Conservation (phyloP, 2,888 invertebrate genomes). For the Sminthurides aquaticus region DNA sequence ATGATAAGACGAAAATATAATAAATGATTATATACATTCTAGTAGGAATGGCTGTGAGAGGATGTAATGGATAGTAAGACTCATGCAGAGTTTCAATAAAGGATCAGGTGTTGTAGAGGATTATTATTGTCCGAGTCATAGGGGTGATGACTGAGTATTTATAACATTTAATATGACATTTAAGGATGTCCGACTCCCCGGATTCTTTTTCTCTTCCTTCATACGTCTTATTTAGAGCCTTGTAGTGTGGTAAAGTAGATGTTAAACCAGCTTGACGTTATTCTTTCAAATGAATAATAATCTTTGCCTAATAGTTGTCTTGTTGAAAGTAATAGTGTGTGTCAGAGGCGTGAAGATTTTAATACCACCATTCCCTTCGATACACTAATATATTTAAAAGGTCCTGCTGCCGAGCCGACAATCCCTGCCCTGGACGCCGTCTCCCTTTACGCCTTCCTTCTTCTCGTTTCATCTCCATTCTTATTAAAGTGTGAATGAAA, state of each 20-base stretch:
- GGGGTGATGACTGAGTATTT: neutral
- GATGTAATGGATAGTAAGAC: conserved; percentile 11
- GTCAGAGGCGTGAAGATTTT: too few relatives aligned
- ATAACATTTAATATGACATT: neutral
- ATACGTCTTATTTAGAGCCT: neutral
- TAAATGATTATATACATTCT: neutral
- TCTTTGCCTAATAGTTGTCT: neutral
- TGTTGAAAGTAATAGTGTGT: neutral
- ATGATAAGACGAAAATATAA: neutral
- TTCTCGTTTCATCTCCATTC: too few relatives aligned
- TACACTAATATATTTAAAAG: too few relatives aligned
- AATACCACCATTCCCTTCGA: too few relatives aligned
- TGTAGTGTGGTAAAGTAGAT: neutral
- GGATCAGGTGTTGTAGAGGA: neutral
- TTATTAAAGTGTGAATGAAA: neutral
- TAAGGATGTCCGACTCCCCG: neutral
- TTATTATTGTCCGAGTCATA: neutral
- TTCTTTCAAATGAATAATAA: neutral
- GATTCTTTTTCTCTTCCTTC: neutral
- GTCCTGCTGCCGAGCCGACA: too few relatives aligned
- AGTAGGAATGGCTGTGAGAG: neutral
- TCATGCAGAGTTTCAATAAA: conserved; percentile 6
- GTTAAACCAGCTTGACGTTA: neutral
- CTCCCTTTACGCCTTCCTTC: too few relatives aligned
- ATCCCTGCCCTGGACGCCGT: too few relatives aligned